Evolutionary conservation across 2,113 vertebrate species (phyloP).

Genomic region (Cavia aperea): DNA sequence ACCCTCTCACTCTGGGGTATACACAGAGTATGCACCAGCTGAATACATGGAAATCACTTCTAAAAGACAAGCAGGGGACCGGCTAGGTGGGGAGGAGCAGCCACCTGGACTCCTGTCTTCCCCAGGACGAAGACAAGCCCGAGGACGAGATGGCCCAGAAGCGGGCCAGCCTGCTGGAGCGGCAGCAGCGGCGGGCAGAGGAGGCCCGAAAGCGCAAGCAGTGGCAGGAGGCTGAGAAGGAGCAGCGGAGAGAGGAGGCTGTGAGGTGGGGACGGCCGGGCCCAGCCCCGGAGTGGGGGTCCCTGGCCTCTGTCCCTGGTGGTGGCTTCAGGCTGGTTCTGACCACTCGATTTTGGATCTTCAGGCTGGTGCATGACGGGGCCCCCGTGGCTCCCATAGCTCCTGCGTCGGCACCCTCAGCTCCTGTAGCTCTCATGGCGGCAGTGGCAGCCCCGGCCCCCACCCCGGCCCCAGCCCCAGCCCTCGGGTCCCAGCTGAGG

Average conservation of each 20-base stretch:
- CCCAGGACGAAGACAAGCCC: slow-evolving; percentile 79
- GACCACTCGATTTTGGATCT: background rate
- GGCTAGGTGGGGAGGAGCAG: background rate
- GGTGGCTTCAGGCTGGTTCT: background rate
- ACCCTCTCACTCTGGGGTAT: background rate
- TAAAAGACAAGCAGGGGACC: background rate
- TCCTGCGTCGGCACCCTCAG: background rate
- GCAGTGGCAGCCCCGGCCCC: background rate
- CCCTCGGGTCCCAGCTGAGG: slow-evolving; percentile 73
- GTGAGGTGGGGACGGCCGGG: slow-evolving; percentile 56
- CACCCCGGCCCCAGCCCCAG: background rate
- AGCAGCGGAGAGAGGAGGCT: slow-evolving; percentile 79
- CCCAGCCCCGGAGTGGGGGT: accelerated
- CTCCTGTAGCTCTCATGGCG: accelerated
- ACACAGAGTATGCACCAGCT: background rate
- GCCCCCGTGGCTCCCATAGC: background rate
- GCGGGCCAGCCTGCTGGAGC: slow-evolving; percentile 84
- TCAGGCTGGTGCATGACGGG: slow-evolving; percentile 59
- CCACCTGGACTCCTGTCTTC: background rate
- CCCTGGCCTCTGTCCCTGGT: accelerated
- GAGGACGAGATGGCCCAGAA: slow-evolving; percentile 90
- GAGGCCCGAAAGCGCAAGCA: slow-evolving; percentile 83
- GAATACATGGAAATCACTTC: background rate
- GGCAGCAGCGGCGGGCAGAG: slow-evolving; percentile 87
- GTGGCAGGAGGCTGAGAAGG: slow-evolving; percentile 87